These are phyloP conservation scores for Drosophila persimilis DNA, from an alignment of 1,140 invertebrate species.

Conservation along the genomic window DNA sequence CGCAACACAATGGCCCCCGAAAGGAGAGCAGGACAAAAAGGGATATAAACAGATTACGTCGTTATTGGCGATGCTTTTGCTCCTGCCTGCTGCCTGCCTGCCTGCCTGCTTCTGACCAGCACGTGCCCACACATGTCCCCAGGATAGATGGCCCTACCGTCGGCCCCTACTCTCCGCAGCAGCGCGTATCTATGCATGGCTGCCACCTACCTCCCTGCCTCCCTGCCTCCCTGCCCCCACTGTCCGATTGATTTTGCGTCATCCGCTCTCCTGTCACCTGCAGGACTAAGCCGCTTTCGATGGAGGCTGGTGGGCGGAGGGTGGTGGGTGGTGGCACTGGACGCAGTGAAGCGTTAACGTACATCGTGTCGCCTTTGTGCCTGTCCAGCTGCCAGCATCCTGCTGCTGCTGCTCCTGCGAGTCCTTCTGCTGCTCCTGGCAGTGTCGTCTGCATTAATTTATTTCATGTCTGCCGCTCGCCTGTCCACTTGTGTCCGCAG, in stretches of 20 bases:
- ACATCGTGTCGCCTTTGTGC: constrained; percentile 55
- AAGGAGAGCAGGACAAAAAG: constrained; percentile 57
- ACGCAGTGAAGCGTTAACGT: constrained; percentile 76
- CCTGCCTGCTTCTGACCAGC: constrained; percentile 52
- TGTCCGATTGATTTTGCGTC: constrained; percentile 73
- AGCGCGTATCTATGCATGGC: constrained; percentile 59
- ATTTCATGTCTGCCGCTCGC: background rate
- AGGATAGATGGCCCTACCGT: constrained; percentile 41
- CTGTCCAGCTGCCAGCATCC: constrained; percentile 16
- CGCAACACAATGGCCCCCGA: constrained; percentile 67
- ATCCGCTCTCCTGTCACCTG: constrained; percentile 64
- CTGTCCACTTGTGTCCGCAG: constrained; percentile 40
- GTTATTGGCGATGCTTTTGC: constrained; percentile 70
- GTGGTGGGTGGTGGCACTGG: background rate
- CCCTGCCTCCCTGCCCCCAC: constrained; percentile 48
- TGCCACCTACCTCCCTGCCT: no score
- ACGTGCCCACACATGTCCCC: constrained; percentile 74
- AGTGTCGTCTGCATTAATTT: no score
- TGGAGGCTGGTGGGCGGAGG: no score
- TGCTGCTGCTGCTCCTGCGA: constrained; percentile 4
- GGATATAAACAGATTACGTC: constrained; percentile 81
- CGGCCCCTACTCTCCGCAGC: background rate
- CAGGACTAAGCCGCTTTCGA: constrained; percentile 73
- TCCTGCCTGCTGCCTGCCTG: background rate
- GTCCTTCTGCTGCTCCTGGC: background rate